Conservation (phyloP, 2,113 vertebrate species). For the Damaliscus lunatus region DNA sequence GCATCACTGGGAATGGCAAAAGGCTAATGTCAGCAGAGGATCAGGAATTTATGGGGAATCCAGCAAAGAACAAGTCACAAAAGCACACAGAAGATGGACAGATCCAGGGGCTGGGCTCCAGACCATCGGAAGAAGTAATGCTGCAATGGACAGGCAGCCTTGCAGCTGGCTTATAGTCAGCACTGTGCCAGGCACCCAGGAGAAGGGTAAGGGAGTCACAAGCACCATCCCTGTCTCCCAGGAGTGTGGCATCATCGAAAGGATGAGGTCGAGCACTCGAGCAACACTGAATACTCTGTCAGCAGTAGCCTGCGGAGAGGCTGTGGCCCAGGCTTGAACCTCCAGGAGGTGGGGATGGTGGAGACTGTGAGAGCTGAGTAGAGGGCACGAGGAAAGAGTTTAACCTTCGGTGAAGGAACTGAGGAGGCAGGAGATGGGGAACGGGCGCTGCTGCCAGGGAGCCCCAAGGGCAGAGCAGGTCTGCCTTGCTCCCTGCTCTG, state of each 20-base stretch:
- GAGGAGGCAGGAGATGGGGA: background rate
- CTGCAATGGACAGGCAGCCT: background rate
- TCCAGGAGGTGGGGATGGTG: background rate
- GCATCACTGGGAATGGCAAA: background rate
- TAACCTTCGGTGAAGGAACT: background rate
- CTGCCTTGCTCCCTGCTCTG: background rate
- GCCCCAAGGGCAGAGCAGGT: background rate
- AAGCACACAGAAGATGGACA: background rate
- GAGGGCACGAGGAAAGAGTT: background rate
- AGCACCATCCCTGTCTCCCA: background rate
- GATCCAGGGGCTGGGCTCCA: background rate
- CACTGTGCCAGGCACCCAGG: background rate
- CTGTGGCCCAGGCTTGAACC: background rate
- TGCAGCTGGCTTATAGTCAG: background rate
- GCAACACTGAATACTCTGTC: background rate
- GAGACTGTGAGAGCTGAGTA: background rate
- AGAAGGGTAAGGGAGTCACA: background rate
- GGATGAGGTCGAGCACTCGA: background rate
- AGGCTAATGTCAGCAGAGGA: background rate
- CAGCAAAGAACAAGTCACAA: background rate
- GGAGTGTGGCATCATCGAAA: background rate
- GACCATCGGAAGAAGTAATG: background rate
- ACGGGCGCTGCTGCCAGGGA: fast-evolving
- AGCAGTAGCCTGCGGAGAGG: background rate
- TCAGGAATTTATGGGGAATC: background rate